phyloP scores from a whole-genome alignment of 35 echinoderm and acorn worm genomes.

The Lytechinus pictus region DNA sequence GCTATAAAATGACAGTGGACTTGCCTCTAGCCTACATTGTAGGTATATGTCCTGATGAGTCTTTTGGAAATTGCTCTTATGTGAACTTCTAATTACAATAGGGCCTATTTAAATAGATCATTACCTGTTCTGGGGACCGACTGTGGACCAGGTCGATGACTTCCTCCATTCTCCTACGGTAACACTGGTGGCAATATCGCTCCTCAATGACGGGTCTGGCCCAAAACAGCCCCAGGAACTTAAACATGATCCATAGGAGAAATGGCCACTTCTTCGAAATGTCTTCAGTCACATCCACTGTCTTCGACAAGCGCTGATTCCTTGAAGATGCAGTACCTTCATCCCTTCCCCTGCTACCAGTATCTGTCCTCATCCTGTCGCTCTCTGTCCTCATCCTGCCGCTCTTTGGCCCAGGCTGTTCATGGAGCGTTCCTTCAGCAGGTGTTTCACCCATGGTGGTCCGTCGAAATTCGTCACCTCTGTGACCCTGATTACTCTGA shows the following conservation, averaged over 20 bases:
- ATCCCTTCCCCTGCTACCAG: background rate
- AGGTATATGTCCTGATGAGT: too few relatives aligned
- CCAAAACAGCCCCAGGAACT: constrained; percentile 22
- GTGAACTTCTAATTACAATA: too few relatives aligned
- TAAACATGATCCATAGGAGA: background rate
- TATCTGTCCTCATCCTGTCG: background rate
- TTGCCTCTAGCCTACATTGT: too few relatives aligned
- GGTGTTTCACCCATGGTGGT: background rate
- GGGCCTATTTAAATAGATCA: background rate
- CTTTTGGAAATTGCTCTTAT: too few relatives aligned
- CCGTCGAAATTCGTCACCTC: background rate
- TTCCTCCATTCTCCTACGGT: background rate
- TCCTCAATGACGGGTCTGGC: background rate
- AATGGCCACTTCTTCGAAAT: background rate
- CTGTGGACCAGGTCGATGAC: background rate
- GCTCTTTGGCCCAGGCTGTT: background rate
- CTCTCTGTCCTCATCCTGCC: background rate
- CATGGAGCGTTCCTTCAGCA: background rate
- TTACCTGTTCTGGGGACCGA: background rate
- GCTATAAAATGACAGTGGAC: too few relatives aligned
- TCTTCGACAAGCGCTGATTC: background rate
- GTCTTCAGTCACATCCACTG: background rate
- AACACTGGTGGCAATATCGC: background rate
- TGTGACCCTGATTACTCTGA: background rate
- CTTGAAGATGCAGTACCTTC: background rate